Evolutionary conservation across 2,113 vertebrate genomes (phyloP).

Genomic region (Pristiophorus japonicus): DNA sequence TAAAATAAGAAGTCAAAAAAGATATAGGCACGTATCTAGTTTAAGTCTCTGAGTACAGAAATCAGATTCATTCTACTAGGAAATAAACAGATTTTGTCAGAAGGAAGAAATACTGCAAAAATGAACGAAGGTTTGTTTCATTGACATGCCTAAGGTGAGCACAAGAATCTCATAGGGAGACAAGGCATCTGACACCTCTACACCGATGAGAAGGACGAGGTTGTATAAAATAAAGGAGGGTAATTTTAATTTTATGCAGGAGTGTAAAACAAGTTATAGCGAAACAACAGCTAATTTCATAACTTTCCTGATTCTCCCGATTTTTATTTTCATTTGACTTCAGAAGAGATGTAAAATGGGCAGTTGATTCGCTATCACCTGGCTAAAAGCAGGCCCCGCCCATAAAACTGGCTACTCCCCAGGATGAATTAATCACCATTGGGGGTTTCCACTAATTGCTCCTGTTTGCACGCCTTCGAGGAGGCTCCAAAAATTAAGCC

Average conservation of each 20-base stretch:
- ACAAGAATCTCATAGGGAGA: background rate
- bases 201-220: background rate
- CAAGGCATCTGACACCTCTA: background rate
- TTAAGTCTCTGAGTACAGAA: background rate
- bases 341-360: too few relatives aligned
- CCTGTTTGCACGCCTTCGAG: too few relatives aligned
- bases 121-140: too few relatives aligned
- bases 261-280: background rate
- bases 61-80: background rate
- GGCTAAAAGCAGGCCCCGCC: background rate
- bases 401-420: background rate
- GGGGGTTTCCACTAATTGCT: too few relatives aligned
- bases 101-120: background rate
- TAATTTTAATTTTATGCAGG: background rate
- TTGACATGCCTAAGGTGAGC: too few relatives aligned
- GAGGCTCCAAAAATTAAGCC: background rate
- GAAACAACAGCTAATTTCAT: background rate
- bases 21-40: background rate
- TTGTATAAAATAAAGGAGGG: background rate
- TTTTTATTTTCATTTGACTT: too few relatives aligned
- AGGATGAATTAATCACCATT: background rate
- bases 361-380: too few relatives aligned
- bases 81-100: background rate
- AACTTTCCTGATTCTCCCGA: too few relatives aligned
- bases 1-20: background rate